Conservation (phyloP, 92 coral and sea anemone species). For the Palythoa grandis region DNA sequence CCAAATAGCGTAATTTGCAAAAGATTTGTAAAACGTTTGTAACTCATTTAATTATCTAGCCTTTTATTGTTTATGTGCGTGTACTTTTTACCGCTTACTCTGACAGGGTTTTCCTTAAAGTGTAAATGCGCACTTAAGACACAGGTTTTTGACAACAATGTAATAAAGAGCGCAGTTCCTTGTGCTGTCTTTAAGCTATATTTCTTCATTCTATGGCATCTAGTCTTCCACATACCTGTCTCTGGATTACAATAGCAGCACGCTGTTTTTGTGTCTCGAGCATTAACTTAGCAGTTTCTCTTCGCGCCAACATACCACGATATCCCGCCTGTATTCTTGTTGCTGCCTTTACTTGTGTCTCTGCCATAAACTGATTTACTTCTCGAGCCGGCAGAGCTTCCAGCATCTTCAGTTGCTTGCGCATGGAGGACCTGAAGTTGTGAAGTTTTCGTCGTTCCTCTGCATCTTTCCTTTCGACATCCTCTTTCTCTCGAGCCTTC, state of each 20-base stretch:
- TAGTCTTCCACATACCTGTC: constrained; percentile 63
- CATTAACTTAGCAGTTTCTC: constrained; percentile 40
- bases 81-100: too few relatives aligned
- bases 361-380: constrained; percentile 81
- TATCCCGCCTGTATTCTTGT: constrained; percentile 91
- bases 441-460: constrained; percentile 76
- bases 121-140: too few relatives aligned
- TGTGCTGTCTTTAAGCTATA: too few relatives aligned
- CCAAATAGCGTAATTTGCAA: too few relatives aligned
- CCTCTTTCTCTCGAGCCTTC: constrained; percentile 62
- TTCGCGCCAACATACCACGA: constrained; percentile 83
- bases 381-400: constrained; percentile 93
- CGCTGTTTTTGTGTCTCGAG: constrained; percentile 53
- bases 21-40: too few relatives aligned
- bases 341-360: constrained; percentile 89
- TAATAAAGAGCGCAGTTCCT: too few relatives aligned
- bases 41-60: too few relatives aligned
- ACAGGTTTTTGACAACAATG: too few relatives aligned
- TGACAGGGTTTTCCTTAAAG: too few relatives aligned
- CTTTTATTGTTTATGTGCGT: too few relatives aligned
- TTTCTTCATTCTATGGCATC: too few relatives aligned
- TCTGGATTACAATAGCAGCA: constrained; percentile 85
- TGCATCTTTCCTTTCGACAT: constrained; percentile 58
- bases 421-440: constrained; percentile 84
- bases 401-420: constrained; percentile 84